phyloP scores from a whole-genome alignment of 2,888 invertebrate species.

The Cosmopolites sordidus region DNA sequence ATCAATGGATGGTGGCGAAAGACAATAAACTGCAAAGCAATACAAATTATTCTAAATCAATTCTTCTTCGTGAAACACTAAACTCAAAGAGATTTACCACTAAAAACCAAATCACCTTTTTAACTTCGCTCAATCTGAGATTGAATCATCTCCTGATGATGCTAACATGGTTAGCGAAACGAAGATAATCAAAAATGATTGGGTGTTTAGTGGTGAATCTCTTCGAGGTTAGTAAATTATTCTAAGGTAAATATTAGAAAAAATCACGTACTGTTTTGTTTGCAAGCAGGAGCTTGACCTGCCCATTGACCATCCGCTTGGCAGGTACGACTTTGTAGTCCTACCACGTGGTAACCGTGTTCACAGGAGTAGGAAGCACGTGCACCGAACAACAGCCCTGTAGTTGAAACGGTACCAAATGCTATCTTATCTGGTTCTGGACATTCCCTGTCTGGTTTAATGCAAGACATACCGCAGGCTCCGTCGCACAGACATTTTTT shows the following conservation, averaged over 20 bases:
- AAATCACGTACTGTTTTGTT: constrained; percentile 76
- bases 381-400: constrained; percentile 77
- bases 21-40: constrained; percentile 64
- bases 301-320: constrained; percentile 92
- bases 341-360: constrained; percentile 83
- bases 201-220: too few relatives aligned
- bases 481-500: constrained; percentile 97
- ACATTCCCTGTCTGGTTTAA: constrained; percentile 92
- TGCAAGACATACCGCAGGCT: constrained; percentile 94
- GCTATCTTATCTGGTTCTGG: constrained; percentile 73
- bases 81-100: too few relatives aligned
- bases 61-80: background rate
- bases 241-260: too few relatives aligned
- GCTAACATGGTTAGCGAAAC: too few relatives aligned
- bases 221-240: too few relatives aligned
- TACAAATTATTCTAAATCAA: background rate
- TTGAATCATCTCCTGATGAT: too few relatives aligned
- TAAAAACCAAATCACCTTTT: too few relatives aligned
- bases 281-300: constrained; percentile 77
- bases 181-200: too few relatives aligned
- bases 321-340: constrained; percentile 80
- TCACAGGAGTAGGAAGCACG: constrained; percentile 83
- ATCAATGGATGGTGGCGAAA: constrained; percentile 78
- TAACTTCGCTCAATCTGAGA: too few relatives aligned
- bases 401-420: constrained; percentile 71